Evolutionary conservation across 2,113 vertebrate species (phyloP), one percentile per base, ranked within the genome.

Genomic region (Coreoperca whiteheadi): DNA sequence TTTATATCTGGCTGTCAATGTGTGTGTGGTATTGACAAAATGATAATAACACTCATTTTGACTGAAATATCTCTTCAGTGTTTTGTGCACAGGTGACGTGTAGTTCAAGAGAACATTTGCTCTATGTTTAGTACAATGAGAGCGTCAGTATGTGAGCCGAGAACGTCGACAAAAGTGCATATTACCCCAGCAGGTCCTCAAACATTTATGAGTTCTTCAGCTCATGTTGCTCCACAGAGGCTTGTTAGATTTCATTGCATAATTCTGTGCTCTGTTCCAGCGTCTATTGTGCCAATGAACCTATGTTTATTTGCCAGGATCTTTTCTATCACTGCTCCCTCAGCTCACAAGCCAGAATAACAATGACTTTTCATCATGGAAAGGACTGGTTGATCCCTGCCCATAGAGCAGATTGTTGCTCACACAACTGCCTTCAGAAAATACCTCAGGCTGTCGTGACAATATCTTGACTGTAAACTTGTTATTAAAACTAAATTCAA

Each of bases 191-290:
- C 81, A 90, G 80, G 86, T 90, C 75, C 68, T 95, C 87, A 92
- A 95, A 94, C 91, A 94, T 94, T 94, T 85, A 95, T 94, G 92
- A 92, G 91, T 88, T 92, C 90, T 84, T 87, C 85, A 76, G 91
- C 87, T 95, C 85, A 25, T 85, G 83, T 93, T 93, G 90, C 94
- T 89, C 93, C 84, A 64, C 56, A 74, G 91, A 85, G 90, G 88
- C 90, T 90, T 91, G 87, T 94, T 94, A 87, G 86, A 92, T 92
- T 94, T 92, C 88, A 89, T 91, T 92, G 88, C 92, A 92, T 93
- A 91, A 93, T 90, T 85, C 89, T 81, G 28, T 53, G 80, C 73
- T 87, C 63, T 80, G 79, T 82, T 91, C 69, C 57, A 75, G 81
- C 71, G 56, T 84, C 79, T 83, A 90, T 68, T 87, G 85, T 87